Percentiles rank a stretch among this genome's conserved stretches.
phyloP scores from a whole-genome alignment of 2,113 vertebrate species.

The Gavialis gangeticus region DNA sequence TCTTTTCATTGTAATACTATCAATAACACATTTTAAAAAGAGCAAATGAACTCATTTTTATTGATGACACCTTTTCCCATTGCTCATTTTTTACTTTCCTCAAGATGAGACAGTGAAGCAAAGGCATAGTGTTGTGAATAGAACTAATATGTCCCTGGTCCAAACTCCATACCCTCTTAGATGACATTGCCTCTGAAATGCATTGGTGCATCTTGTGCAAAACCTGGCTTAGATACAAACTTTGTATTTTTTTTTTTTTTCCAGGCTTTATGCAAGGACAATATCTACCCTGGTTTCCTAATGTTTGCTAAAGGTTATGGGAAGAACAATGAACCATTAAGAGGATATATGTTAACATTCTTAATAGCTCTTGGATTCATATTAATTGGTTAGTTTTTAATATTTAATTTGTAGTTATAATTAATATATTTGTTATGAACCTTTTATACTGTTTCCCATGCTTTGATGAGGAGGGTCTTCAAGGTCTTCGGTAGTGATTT shows the following conservation, averaged over 20 bases:
- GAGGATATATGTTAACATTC: slow-evolving; percentile 96
- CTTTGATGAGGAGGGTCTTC: not conserved
- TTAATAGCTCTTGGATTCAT: slow-evolving; percentile 96
- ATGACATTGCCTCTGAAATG: not conserved
- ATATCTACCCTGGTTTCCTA: slow-evolving; percentile 94
- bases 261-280: slow-evolving; percentile 97
- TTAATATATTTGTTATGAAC: not conserved
- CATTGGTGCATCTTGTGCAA: not conserved
- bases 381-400: slow-evolving; percentile 89
- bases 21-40: too few relatives aligned
- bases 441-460: not conserved
- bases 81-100: not conserved
- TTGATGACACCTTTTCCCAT: too few relatives aligned
- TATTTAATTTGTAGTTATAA: not conserved
- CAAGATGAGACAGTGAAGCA: not conserved
- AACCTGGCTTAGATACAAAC: not conserved
- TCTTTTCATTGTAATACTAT: too few relatives aligned
- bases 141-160: not conserved
- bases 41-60: too few relatives aligned
- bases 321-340: slow-evolving; percentile 97
- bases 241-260: not conserved
- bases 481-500: not conserved
- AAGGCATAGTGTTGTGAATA: not conserved
- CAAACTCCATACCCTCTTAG: not conserved
- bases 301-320: slow-evolving; percentile 97